These are phyloP conservation scores for Bursaphelenchus okinawaensis DNA, from an alignment of 2,888 invertebrate species.

Conservation along the genomic window DNA sequence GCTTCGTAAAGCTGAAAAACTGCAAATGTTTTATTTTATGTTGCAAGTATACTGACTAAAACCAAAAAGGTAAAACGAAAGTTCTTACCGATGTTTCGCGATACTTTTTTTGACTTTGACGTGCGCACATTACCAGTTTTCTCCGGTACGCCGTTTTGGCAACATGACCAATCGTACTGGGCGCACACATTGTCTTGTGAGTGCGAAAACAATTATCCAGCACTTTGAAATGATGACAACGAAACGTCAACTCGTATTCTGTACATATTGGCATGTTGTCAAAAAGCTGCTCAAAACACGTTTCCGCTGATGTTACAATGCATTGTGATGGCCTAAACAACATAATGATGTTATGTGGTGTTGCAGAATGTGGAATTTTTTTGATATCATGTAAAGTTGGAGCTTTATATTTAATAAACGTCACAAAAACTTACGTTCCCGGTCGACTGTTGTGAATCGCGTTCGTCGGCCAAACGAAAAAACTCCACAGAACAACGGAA, in stretches of 20 bases:
- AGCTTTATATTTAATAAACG: no score
- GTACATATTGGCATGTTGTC: slow-evolving; percentile 39
- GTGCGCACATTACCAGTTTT: slow-evolving; percentile 18
- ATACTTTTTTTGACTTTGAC: slow-evolving; percentile 23
- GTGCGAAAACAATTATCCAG: slow-evolving; percentile 28
- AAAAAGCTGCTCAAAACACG: slow-evolving; percentile 29
- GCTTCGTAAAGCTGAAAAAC: no score
- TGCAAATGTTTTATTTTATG: not conserved
- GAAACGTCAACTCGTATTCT: slow-evolving; percentile 24
- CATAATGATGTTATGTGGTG: not conserved
- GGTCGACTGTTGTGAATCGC: not conserved
- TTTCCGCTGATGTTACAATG: slow-evolving; percentile 24
- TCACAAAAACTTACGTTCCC: not conserved
- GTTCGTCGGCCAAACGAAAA: not conserved
- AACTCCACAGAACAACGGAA: not conserved
- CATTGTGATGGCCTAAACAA: slow-evolving; percentile 8
- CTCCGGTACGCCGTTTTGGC: slow-evolving; percentile 26
- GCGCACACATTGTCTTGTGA: slow-evolving; percentile 25
- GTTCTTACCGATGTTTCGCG: slow-evolving; percentile 21
- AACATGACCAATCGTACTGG: slow-evolving; percentile 27
- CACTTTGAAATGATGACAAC: slow-evolving; percentile 34
- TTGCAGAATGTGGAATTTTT: not conserved
- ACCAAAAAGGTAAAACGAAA: no score
- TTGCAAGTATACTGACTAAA: no score
- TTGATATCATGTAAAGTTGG: no score